These are phyloP conservation scores for Drosophila austrosaltans DNA, from an alignment of 2,888 invertebrate species.

Conservation along the genomic window DNA sequence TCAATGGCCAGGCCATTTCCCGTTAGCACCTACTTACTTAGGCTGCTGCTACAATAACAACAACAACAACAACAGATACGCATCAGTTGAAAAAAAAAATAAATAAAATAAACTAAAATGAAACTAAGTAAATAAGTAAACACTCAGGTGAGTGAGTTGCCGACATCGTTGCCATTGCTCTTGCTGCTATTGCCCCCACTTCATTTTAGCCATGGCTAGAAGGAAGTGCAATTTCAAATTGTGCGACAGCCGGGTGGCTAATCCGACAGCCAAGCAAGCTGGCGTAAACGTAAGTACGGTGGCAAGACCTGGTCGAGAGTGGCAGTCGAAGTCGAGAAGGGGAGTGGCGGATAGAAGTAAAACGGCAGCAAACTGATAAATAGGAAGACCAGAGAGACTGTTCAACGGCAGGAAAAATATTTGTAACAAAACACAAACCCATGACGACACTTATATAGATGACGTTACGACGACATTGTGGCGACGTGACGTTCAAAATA, in stretches of 20 bases:
- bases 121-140: slow-evolving; percentile 64
- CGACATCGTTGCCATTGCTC: neutral
- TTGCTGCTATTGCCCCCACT: slow-evolving; percentile 33
- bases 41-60: slow-evolving; percentile 31
- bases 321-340: neutral
- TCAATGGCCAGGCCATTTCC: slow-evolving; percentile 73
- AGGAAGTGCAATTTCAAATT: slow-evolving; percentile 69
- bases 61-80: slow-evolving; percentile 56
- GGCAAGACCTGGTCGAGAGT: slow-evolving; percentile 10
- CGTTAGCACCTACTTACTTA: slow-evolving; percentile 54
- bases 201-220: slow-evolving; percentile 47
- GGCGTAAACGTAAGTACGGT: slow-evolving; percentile 24
- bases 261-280: slow-evolving; percentile 64
- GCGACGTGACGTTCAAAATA: slow-evolving; percentile 69
- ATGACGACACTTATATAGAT: slow-evolving; percentile 40
- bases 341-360: slow-evolving; percentile 1
- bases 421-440: slow-evolving; percentile 25
- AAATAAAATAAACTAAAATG: slow-evolving; percentile 38
- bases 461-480: slow-evolving; percentile 46
- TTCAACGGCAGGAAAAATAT: slow-evolving; percentile 34
- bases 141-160: slow-evolving; percentile 42
- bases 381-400: slow-evolving; percentile 15
- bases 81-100: slow-evolving; percentile 59
- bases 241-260: slow-evolving; percentile 67
- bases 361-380: slow-evolving; percentile 40